Conservation (phyloP, 2,888 invertebrate genomes). For the Colletes collaris region DNA sequence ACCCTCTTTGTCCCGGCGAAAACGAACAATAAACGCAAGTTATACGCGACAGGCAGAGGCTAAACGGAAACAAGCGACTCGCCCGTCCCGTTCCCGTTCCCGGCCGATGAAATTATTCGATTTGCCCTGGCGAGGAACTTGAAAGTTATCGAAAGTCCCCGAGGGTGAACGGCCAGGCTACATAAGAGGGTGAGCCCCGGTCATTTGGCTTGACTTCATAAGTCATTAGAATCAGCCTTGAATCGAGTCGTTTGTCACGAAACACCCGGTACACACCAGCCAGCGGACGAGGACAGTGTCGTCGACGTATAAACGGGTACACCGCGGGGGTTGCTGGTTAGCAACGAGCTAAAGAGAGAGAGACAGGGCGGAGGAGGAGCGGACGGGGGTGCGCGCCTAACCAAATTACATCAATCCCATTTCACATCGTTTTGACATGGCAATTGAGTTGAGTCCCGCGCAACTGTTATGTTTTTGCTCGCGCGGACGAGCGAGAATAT, state of each 20-base stretch:
- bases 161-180: conserved; percentile 15
- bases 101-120: conserved; percentile 74
- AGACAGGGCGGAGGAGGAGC: conserved; percentile 5
- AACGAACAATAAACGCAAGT: conserved; percentile 56
- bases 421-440: conserved; percentile 82
- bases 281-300: conserved; percentile 44
- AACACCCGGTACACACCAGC: conserved; percentile 70
- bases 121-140: conserved; percentile 72
- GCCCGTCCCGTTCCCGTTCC: conserved; percentile 24
- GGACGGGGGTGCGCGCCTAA: conserved; percentile 69
- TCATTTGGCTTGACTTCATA: conserved; percentile 83
- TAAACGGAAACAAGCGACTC: conserved; percentile 53
- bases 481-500: conserved; percentile 43
- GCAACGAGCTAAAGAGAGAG: conserved; percentile 7
- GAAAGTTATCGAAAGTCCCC: conserved; percentile 66
- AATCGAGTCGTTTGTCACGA: conserved; percentile 73
- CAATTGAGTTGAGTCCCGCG: conserved; percentile 81
- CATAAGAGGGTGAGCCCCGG: conserved; percentile 65
- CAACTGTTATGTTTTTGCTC: conserved; percentile 80
- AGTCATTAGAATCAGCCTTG: conserved; percentile 82
- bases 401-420: conserved; percentile 83
- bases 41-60: conserved; percentile 57
- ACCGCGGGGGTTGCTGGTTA: conserved; percentile 19
- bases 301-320: conserved; percentile 51
- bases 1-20: conserved; percentile 31